Evolutionary conservation across 2,888 invertebrate genomes (phyloP), one percentile per base, ranked within the genome.

Genomic region (Metalampra italica): DNA sequence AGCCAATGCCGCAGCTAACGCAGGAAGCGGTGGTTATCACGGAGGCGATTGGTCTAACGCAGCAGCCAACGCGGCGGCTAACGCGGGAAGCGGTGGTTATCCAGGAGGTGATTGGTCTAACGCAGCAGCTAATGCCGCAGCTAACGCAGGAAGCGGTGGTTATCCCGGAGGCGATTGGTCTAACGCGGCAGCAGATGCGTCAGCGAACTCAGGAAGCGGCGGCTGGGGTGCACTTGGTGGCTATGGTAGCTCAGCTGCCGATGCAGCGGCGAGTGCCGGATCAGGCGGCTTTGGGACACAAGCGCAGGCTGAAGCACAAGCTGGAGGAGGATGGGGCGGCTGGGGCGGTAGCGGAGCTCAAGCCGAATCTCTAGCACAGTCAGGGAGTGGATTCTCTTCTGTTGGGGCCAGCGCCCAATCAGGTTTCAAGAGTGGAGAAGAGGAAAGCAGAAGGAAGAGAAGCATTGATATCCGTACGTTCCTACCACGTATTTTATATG

Each of bases 351-450:
- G 9, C 32, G 32, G 32, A 32, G 32, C 32, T 8, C 11, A 22
- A 22, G 22, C 22, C 5, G 22, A 22, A 22, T 22, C 22, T 22
- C 22, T 3, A 5, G 22, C 22, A 22, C 32, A 32, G 32, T 3
- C 32, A 11, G 9, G 11, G 11, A 15, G 8, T 11, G 45, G 38
- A 13, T 37, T 36, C 37, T 37, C 37, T 9, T 39, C 29, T 3
- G 46, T 41, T 22, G 9, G 14, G 13, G 41, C 46, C 22, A 12
- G 1, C 12, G 39, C 46, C 9, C 2, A 22, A n/a, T 5, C 43
- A 3, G 41, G 47, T n/a, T 49, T 42, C 43, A 55, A 54, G 36
- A 52, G 38, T 32, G 56, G 48, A 15, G 53, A 56, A 52, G 51
- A 56, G 50, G 47, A 49, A 15, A 29, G 45, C 29, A 50, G 52